These are phyloP conservation scores for Pseudorasbora parva DNA, from an alignment of 2,113 vertebrate genomes.

Conservation along the genomic window DNA sequence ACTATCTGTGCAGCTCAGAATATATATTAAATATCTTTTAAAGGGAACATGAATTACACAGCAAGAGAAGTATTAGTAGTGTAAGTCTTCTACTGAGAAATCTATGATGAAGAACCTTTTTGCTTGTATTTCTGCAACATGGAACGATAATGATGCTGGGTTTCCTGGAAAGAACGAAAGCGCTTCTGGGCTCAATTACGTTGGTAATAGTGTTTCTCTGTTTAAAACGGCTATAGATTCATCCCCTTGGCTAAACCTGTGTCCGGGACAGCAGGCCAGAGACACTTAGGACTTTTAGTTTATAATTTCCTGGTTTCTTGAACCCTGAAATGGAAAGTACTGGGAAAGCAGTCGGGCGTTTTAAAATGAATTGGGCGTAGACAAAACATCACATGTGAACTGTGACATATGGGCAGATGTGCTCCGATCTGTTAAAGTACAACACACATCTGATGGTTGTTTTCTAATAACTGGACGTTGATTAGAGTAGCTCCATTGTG, in stretches of 20 bases:
- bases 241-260: conserved; percentile 19
- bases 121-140: neutral
- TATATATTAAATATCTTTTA: neutral
- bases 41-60: neutral
- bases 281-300: neutral
- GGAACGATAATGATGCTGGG: conserved; percentile 1
- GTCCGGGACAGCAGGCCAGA: conserved; percentile 16
- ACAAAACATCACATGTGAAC: conserved; percentile 8
- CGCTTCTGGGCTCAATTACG: conserved; percentile 33
- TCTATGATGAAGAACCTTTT: conserved; percentile 5
- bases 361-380: conserved; percentile 11
- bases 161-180: conserved; percentile 28
- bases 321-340: conserved; percentile 24
- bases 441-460: neutral
- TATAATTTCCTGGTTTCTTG: conserved; percentile 24
- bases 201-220: conserved; percentile 33
- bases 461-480: neutral
- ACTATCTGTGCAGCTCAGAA: neutral
- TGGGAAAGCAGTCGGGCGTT: neutral
- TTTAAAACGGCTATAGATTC: neutral
- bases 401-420: neutral
- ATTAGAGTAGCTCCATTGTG: neutral
- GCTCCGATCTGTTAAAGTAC: neutral
- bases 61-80: neutral
- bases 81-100: neutral